Evolutionary conservation across 1,140 invertebrate species (phyloP), one percentile per base, ranked within the genome.

Genomic region (Microplitis mediator): DNA sequence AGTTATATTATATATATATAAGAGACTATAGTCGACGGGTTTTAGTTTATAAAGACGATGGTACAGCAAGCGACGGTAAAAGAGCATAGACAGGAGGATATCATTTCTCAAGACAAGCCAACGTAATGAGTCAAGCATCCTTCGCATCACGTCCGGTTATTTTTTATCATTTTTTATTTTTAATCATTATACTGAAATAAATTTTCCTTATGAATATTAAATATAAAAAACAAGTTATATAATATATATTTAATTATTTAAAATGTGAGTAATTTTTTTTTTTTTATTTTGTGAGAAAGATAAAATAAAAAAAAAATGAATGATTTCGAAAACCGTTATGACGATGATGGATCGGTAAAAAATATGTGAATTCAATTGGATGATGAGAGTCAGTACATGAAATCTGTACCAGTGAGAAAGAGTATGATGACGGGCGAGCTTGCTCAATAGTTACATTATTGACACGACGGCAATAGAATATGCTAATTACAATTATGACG

Each of bases 31-130:
- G 34, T 69, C 68, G 58, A 65, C 68, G 14, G 31, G 39, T 60
- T 54, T 70, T 73, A 73, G 72, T 74, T 61, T 69, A 50, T 71
- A 56, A 39, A 62, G 56, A 69, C 72, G 75, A 63, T 69, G 58
- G 69, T 70, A 74, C 70, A 75, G 69, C 60, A 71, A 67, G 70
- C 64, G 73, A 68, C 72, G 73, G 56, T 69, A 69, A 75, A 71
- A 45, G 39, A 45, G 39, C 39, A 67, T 70, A 73, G 50, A 45
- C 67, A 23, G 64, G 58, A 64, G 52, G 58, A 75, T 74, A 80
- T 81, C 79, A 75, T 82, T 82, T 80, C 39, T 74, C 78, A 78
- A 80, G 80, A 86, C 84, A 85, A 86, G 82, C 78, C 76, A 74
- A 74, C 39, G 69, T 86, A 86, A 86, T 82, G 82, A 86, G 77